Conservation (phyloP, 2,797 vertebrate species). For the Heterohyrax brucei region DNA sequence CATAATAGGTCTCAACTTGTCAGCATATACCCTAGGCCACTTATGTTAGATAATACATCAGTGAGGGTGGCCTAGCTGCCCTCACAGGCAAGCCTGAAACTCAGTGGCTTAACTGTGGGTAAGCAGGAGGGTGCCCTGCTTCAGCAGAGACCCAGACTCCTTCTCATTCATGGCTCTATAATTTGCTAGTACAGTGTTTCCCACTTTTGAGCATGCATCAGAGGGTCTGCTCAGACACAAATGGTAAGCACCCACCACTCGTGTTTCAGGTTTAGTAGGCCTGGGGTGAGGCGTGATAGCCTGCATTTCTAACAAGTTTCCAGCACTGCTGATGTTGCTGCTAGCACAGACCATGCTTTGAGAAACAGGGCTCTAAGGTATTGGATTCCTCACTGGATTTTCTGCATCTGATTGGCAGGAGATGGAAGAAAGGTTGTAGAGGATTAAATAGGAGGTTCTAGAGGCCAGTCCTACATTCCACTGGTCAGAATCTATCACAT, state of each 20-base stretch:
- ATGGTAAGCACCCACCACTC: not conserved
- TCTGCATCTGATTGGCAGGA: not conserved
- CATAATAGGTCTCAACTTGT: fast-evolving
- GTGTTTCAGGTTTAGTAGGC: not conserved
- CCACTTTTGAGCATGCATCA: fast-evolving
- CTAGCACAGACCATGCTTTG: not conserved
- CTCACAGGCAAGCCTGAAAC: not conserved
- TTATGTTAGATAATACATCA: not conserved
- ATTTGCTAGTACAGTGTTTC: not conserved
- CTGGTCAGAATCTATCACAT: not conserved
- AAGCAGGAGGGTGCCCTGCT: not conserved
- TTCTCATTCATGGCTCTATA: not conserved
- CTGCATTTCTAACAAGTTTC: not conserved
- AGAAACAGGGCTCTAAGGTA: not conserved
- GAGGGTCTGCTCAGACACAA: not conserved
- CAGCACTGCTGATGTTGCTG: not conserved
- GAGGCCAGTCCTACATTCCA: not conserved
- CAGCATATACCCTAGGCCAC: not conserved
- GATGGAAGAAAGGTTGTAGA: not conserved
- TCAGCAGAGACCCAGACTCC: not conserved
- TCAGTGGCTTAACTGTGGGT: not conserved
- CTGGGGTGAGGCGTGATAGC: not conserved
- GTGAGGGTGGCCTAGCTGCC: not conserved
- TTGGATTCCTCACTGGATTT: not conserved
- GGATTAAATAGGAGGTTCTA: not conserved